phyloP scores from a whole-genome alignment of 2,113 vertebrate species.

The Alexandromys fortis region DNA sequence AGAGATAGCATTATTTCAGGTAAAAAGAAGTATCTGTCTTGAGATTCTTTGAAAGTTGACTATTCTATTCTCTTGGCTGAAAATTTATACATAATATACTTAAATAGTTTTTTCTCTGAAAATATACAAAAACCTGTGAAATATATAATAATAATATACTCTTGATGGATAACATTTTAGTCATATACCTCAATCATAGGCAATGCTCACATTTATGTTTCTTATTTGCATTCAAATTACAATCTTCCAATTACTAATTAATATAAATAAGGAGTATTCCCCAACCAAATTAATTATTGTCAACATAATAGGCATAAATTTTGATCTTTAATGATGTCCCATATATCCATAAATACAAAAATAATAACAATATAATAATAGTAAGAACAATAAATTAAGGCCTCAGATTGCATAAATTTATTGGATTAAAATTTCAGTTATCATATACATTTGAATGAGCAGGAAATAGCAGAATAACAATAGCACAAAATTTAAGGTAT shows the following conservation, averaged over 20 bases:
- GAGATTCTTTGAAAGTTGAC: background rate
- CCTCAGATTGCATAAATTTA: background rate
- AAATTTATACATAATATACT: background rate
- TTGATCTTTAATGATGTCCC: too few relatives aligned
- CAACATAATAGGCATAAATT: background rate
- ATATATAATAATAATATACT: background rate
- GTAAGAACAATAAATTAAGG: background rate
- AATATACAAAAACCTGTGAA: background rate
- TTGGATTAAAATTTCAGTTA: background rate
- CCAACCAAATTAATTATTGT: background rate
- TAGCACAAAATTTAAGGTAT: background rate
- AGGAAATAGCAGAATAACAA: background rate
- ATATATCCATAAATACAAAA: background rate
- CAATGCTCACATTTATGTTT: background rate
- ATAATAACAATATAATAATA: background rate
- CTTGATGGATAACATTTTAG: background rate
- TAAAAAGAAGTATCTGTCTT: background rate
- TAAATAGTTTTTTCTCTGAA: background rate
- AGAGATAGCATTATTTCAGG: background rate
- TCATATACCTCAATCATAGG: background rate
- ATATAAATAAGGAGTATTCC: fast-evolving
- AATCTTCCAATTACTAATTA: background rate
- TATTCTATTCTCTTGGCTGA: background rate
- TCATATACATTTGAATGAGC: background rate
- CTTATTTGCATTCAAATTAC: background rate